Base-by-base conservation (phyloP, 2,797 vertebrate species). In the Huso huso region DNA sequence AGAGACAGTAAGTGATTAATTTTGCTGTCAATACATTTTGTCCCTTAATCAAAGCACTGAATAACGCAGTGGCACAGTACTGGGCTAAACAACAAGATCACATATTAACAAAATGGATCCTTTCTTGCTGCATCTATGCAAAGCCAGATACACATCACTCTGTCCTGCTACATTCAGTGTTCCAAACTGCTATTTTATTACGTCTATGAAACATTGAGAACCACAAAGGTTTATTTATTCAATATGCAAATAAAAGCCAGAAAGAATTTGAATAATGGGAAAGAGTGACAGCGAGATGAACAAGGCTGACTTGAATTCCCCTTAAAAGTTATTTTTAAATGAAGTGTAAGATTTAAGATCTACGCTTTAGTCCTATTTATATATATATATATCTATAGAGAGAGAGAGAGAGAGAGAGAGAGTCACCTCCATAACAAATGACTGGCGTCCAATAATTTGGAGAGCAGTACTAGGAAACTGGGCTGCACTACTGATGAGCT, bases 291-390 rank as follows among this genome's bases (percentile, higher is more conserved):
- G 76, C 80, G 85, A 87, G 83, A 92, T 83, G 85, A 87, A 88
- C 83, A 81, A 82, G n/a, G 82, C 79, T 81, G 81, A 74, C 83
- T 81, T 74, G 79, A 73, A 78, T 88, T 86, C 79, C 78, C 76
- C 76, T 89, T 83, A 81, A 78, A 83, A 86, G 86, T 82, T 92
- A 90, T 92, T 90, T 91, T 93, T 90, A 87, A 80, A 83, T 75
- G 78, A 84, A 83, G 87, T 82, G 81, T 86, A 90, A 89, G 86
- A 90, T 89, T 87, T 89, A 90, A 88, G 88, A 89, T 84, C 88
- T 88, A 91, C 84, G 84, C 87, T 87, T 87, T 83, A 82, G 78
- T 62, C 83, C 78, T 97, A 93, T 95, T 93, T 94, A 93, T 93
- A n/a, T n/a, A n/a, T n/a, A n/a, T n/a, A n/a, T n/a, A n/a, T n/a